Percentiles rank a stretch among this genome's conserved stretches.
Conservation (phyloP, 2,888 invertebrate genomes). For the Osmoderma eremita region DNA sequence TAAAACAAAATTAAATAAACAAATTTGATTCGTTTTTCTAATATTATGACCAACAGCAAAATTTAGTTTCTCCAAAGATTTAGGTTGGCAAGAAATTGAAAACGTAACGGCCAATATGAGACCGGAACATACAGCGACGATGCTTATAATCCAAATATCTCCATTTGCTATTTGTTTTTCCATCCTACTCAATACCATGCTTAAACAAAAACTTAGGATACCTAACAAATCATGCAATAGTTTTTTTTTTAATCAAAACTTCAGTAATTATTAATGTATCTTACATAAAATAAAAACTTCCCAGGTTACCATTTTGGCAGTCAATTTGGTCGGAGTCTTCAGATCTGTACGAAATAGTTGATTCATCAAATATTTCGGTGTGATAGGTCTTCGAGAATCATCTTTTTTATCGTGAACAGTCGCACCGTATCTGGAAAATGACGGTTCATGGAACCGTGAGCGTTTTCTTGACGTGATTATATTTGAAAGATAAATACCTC, state of each 20-base stretch:
- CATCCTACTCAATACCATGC: slow-evolving; percentile 57
- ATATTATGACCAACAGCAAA: slow-evolving; percentile 67
- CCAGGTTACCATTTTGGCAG: slow-evolving; percentile 63
- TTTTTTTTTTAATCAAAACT: slow-evolving; percentile 26
- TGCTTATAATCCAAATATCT: slow-evolving; percentile 56
- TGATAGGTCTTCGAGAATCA: slow-evolving; percentile 55
- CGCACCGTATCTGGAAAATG: slow-evolving; percentile 60
- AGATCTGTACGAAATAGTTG: slow-evolving; percentile 64
- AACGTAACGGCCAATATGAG: slow-evolving; percentile 64
- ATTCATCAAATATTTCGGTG: slow-evolving; percentile 54
- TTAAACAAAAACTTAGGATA: slow-evolving; percentile 56
- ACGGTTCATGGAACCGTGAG: not conserved
- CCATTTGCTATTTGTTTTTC: slow-evolving; percentile 60
- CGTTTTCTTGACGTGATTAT: not conserved
- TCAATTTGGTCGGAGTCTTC: slow-evolving; percentile 63
- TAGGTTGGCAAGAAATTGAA: slow-evolving; percentile 71
- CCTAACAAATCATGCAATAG: slow-evolving; percentile 50
- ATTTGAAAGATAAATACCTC: slow-evolving; percentile 66
- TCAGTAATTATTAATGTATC: slow-evolving; percentile 38
- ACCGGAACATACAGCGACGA: slow-evolving; percentile 56
- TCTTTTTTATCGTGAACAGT: slow-evolving; percentile 60
- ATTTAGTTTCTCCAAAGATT: slow-evolving; percentile 69
- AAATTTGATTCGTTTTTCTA: not conserved
- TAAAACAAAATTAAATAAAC: slow-evolving; percentile 59
- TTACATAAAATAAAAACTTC: slow-evolving; percentile 67